Conservation (phyloP, 2,888 invertebrate genomes). For the Fissipunctia ypsillon region DNA sequence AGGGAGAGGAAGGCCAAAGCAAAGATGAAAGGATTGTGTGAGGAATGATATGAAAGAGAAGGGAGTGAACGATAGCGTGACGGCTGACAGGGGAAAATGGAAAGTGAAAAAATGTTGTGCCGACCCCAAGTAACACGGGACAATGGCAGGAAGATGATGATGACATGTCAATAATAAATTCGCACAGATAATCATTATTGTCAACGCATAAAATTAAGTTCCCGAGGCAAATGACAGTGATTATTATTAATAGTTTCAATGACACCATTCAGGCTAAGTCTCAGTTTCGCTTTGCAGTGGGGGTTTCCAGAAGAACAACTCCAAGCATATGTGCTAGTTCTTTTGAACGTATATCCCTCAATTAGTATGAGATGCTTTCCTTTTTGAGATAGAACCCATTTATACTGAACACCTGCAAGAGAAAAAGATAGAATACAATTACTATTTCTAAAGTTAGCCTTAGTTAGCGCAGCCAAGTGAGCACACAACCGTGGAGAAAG, state of each 20-base stretch:
- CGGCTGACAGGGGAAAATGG: too few relatives aligned
- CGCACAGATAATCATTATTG: neutral
- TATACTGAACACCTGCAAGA: constrained; percentile 54
- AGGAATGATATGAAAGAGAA: too few relatives aligned
- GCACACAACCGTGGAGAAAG: neutral
- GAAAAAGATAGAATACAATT: neutral
- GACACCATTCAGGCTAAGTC: constrained; percentile 46
- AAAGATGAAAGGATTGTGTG: too few relatives aligned
- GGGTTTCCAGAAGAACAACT: constrained; percentile 61
- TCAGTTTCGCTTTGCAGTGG: constrained; percentile 73
- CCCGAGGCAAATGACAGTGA: constrained; percentile 1
- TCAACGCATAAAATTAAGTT: neutral
- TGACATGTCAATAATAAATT: neutral
- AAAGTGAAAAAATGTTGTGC: too few relatives aligned
- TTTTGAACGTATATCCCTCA: constrained; percentile 62
- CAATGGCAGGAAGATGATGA: too few relatives aligned
- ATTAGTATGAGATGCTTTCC: constrained; percentile 64
- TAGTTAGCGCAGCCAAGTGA: neutral
- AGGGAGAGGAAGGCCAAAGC: too few relatives aligned
- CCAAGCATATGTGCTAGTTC: constrained; percentile 52
- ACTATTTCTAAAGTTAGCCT: neutral
- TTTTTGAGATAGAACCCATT: constrained; percentile 62
- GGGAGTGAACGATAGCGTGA: too few relatives aligned
- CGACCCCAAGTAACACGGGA: too few relatives aligned
- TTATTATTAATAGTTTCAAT: constrained; percentile 18